Evolutionary conservation across 2,888 invertebrate genomes (phyloP).

Genomic region (Pristionchus mayeri): DNA sequence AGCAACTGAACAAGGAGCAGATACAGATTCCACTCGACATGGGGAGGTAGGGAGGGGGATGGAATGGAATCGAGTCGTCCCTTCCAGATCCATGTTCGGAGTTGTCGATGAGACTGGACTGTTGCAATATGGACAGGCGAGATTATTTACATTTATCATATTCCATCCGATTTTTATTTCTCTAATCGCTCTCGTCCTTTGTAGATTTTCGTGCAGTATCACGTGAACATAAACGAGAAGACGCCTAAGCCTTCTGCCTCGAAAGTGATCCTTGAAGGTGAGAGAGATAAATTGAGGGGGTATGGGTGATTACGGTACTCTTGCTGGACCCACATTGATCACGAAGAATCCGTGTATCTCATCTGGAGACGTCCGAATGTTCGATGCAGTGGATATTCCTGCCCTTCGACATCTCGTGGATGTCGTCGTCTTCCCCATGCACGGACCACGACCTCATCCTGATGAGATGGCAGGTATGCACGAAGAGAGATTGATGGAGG

Average conservation of each 20-base stretch:
- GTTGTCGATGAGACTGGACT: slow-evolving; percentile 72
- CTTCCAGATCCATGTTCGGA: slow-evolving; percentile 71
- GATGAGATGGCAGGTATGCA: slow-evolving; percentile 77
- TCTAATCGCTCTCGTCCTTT: neutral
- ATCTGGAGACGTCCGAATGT: slow-evolving; percentile 77
- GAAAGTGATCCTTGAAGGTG: slow-evolving; percentile 58
- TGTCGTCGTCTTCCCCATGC: slow-evolving; percentile 78
- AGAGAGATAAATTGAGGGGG: neutral
- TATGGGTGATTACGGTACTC: neutral
- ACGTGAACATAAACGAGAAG: slow-evolving; percentile 54
- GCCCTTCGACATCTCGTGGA: slow-evolving; percentile 75
- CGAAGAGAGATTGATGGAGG: neutral
- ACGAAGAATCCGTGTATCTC: slow-evolving; percentile 78
- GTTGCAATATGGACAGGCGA: slow-evolving; percentile 66
- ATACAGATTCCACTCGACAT: slow-evolving; percentile 48
- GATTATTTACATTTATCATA: no score
- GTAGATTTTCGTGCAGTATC: slow-evolving; percentile 71
- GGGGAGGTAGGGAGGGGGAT: slow-evolving; percentile 10
- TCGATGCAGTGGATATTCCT: slow-evolving; percentile 72
- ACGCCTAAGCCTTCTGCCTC: slow-evolving; percentile 50
- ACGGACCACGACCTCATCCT: slow-evolving; percentile 77
- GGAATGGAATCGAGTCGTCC: neutral
- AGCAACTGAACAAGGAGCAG: slow-evolving; percentile 50
- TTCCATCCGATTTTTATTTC: neutral
- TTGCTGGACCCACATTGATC: slow-evolving; percentile 75